A percentile compares a stretch with the other conserved stretches of the same genome.
Evolutionary conservation across 2,888 invertebrate species (phyloP).

Genomic region (Microdon myrmicae): DNA sequence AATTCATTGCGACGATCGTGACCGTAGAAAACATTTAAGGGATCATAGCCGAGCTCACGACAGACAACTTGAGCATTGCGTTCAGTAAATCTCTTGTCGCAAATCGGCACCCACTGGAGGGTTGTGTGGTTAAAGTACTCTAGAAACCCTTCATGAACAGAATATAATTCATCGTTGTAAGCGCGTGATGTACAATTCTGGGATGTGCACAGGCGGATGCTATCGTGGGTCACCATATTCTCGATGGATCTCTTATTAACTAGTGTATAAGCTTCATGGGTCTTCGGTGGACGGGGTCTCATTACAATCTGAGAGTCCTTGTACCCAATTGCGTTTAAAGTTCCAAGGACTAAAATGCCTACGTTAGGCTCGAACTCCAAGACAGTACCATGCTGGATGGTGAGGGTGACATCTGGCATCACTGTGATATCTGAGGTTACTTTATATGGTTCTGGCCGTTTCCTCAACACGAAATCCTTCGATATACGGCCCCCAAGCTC

Average conservation of each 20-base stretch:
- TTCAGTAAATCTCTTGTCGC: conserved; percentile 94
- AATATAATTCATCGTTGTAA: conserved; percentile 67
- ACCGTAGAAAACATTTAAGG: conserved; percentile 88
- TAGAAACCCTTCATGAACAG: conserved; percentile 83
- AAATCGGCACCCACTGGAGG: conserved; percentile 95
- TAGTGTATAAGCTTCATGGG: conserved; percentile 56
- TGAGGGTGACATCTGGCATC: conserved; percentile 91
- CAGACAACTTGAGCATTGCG: conserved; percentile 97
- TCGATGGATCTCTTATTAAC: conserved; percentile 68
- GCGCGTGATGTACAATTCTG: conserved; percentile 73
- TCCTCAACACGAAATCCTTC: conserved; percentile 74
- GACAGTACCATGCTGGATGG: conserved; percentile 87
- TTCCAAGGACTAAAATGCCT: conserved; percentile 93
- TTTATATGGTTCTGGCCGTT: conserved; percentile 77
- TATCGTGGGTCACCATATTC: conserved; percentile 70
- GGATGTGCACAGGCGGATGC: conserved; percentile 83
- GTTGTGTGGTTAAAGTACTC: conserved; percentile 96
- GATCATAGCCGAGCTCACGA: conserved; percentile 88
- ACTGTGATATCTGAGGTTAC: conserved; percentile 92
- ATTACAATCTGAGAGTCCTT: conserved; percentile 80
- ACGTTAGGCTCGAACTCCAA: conserved; percentile 96
- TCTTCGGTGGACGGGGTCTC: conserved; percentile 70
- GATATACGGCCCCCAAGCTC: conserved; percentile 81
- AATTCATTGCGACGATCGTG: conserved; percentile 87
- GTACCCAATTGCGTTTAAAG: conserved; percentile 84